Evolutionary conservation across 2,797 vertebrate species (phyloP).

Genomic region (Sebastes glaucus): DNA sequence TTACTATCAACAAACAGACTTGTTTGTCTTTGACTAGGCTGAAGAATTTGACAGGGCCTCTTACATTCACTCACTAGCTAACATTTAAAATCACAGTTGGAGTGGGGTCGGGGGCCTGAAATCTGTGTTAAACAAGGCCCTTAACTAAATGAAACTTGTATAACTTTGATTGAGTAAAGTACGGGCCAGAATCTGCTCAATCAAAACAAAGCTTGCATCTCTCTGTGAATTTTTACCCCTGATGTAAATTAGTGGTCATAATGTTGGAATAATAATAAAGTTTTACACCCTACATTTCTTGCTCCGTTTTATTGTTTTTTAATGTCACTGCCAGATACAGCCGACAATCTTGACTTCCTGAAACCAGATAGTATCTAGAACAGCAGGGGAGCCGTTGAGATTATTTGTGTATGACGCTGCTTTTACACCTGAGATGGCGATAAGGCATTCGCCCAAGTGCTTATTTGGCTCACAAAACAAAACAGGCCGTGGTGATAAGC

Average conservation of each 20-base stretch:
- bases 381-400: conserved; percentile 29
- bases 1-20: conserved; percentile 64
- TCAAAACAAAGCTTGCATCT: background rate
- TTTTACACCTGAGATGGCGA: conserved; percentile 66
- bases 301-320: background rate
- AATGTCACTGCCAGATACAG: conserved; percentile 23
- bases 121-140: conserved; percentile 19
- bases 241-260: conserved; percentile 22
- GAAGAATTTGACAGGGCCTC: conserved; percentile 61
- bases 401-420: conserved; percentile 43
- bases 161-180: conserved; percentile 18
- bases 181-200: conserved; percentile 2
- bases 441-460: conserved; percentile 44
- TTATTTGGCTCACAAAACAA: conserved; percentile 55
- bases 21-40: conserved; percentile 68
- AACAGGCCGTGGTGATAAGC: conserved; percentile 25
- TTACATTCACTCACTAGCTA: conserved; percentile 35
- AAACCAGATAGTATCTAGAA: conserved; percentile 56
- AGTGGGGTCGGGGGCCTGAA: background rate
- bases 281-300: conserved; percentile 13
- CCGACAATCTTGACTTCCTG: conserved; percentile 31
- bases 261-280: conserved; percentile 18
- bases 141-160: conserved; percentile 20
- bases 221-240: conserved; percentile 9
- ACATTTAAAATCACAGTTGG: conserved; percentile 57